Conservation (phyloP, 2,888 invertebrate species). For the Apodemia mormo region DNA sequence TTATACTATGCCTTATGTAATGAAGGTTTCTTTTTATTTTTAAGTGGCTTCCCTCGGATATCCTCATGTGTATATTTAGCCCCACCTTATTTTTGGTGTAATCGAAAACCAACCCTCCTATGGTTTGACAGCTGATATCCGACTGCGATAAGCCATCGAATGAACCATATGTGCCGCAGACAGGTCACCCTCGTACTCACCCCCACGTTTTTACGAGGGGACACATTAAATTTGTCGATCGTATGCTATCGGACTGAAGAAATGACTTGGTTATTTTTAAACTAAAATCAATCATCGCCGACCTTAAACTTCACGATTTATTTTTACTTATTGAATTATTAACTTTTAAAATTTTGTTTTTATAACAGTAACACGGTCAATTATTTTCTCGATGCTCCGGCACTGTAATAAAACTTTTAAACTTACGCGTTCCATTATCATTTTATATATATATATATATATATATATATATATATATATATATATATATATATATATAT, state of each 20-base stretch:
- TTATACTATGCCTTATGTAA: neutral
- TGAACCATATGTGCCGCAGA: conserved; percentile 56
- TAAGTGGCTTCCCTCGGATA: conserved; percentile 32
- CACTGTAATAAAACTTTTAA: too few relatives aligned
- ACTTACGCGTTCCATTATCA: too few relatives aligned
- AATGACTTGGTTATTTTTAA: conserved; percentile 18
- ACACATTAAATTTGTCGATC: conserved; percentile 24
- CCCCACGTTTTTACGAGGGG: conserved; percentile 23
- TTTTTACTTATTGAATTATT: neutral
- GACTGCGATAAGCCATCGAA: conserved; percentile 61
- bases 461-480: too few relatives aligned
- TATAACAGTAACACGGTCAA: too few relatives aligned
- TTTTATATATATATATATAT: too few relatives aligned
- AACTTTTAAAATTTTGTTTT: neutral
- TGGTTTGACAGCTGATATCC: conserved; percentile 71
- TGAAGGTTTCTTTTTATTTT: conserved; percentile 29
- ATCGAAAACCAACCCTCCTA: conserved; percentile 49
- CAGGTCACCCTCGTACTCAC: conserved; percentile 39
- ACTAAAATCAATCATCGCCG: conserved; percentile 10
- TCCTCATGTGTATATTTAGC: conserved; percentile 46
- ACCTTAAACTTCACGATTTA: conserved; percentile 2
- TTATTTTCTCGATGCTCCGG: too few relatives aligned
- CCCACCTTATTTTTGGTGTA: conserved; percentile 43
- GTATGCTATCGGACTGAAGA: conserved; percentile 1
- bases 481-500: too few relatives aligned